Evolutionary conservation across 2,888 invertebrate species (phyloP), one percentile per base, ranked within the genome.

Genomic region (Chalcis sispes): DNA sequence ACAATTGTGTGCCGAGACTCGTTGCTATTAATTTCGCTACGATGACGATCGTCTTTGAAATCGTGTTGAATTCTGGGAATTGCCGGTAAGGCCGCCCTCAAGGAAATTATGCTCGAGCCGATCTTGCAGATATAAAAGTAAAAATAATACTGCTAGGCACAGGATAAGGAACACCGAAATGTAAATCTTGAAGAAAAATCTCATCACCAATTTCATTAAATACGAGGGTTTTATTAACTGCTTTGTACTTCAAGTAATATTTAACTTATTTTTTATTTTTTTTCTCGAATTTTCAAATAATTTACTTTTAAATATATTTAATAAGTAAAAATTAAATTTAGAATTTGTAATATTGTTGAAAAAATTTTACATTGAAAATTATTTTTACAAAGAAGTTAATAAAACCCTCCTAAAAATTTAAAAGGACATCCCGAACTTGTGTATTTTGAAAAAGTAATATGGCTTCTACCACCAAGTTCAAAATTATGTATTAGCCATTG

Each of bases 361-460:
- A 36, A 36, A 36, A 36, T 36, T 36, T n/a, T n/a, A n/a, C n/a
- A n/a, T n/a, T n/a, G n/a, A n/a, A n/a, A n/a, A n/a, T n/a, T n/a
- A n/a, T n/a, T n/a, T n/a, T n/a, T n/a, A n/a, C n/a, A n/a, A 32
- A 32, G 32, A 8, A 32, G 32, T 8, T 32, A 32, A 32, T 32
- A 32, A 8, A 32, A 32, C n/a, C n/a, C n/a, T n/a, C 46, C 15
- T 36, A 4, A 10, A 36, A 46, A 32, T 58, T 65, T 18, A 27
- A 65, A 65, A 3, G 1, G 36, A 27, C 13, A 66, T 8, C 25
- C 36, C n/a, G 50, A 23, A 70, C 58, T 72, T 62, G 52, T 23
- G 1, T 42, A 72, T 67, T 76, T 76, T 54, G 7, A 72, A 72
- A 75, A 56, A 54, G 27, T 1, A 61, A 67, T 42, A 62, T 77